These are phyloP conservation scores for Notothenia rossii DNA, from an alignment of 2,113 vertebrate genomes.

Conservation along the genomic window DNA sequence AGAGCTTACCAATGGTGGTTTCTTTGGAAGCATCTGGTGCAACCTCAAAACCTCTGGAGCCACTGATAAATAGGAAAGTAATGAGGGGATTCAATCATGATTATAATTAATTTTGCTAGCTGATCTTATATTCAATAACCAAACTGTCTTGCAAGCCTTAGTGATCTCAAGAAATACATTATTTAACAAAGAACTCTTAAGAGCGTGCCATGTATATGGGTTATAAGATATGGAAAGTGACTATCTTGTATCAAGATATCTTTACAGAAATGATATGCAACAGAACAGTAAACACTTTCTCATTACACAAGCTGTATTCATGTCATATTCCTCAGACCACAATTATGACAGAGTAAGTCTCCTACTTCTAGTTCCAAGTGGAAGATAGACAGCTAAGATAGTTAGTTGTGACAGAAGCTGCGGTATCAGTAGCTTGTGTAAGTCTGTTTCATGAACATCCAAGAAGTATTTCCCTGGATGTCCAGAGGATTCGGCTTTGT, in stretches of 20 bases:
- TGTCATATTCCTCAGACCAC: not conserved
- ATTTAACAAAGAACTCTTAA: slow-evolving; percentile 6
- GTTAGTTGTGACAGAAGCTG: not conserved
- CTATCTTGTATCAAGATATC: not conserved
- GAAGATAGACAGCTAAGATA: not conserved
- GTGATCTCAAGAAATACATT: not conserved
- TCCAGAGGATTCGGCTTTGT: not conserved
- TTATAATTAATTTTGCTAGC: not conserved
- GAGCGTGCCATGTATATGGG: not conserved
- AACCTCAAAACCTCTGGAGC: not conserved
- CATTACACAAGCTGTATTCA: not conserved
- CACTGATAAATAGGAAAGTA: not conserved
- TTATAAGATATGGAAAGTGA: not conserved
- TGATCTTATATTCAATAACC: slow-evolving; percentile 18
- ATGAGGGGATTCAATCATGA: not conserved
- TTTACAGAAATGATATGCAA: not conserved
- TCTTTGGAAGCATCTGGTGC: not conserved
- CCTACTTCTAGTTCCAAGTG: not conserved
- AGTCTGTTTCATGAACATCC: not conserved
- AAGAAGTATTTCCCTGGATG: not conserved
- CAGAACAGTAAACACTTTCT: not conserved
- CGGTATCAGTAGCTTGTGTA: not conserved
- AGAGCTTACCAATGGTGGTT: not conserved
- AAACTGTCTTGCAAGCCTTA: not conserved
- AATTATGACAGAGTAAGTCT: not conserved